Percentiles rank a stretch among this genome's conserved stretches.
phyloP scores from a whole-genome alignment of 2,113 vertebrate species.

The Stomatorhinus ivindoensis region DNA sequence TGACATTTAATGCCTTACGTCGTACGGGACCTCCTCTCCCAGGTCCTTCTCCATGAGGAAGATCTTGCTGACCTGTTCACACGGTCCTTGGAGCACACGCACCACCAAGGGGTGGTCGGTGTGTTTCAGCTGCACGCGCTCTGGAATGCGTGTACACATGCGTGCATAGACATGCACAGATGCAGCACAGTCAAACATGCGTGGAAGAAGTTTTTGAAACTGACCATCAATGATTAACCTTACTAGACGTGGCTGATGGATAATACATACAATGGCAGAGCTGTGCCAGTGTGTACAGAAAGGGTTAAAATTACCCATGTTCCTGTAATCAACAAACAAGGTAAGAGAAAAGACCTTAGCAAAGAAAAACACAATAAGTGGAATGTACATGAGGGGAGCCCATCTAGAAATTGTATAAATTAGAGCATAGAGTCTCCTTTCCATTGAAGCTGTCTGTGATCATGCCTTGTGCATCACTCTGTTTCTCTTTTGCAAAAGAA shows the following conservation, averaged over 20 bases:
- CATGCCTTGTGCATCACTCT: not conserved
- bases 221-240: not conserved
- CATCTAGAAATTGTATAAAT: not conserved
- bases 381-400: not conserved
- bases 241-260: not conserved
- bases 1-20: conserved; percentile 62
- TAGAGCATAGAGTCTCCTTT: not conserved
- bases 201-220: not conserved
- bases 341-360: not conserved
- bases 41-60: conserved; percentile 97
- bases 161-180: not conserved
- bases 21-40: conserved; percentile 89
- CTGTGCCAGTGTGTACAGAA: not conserved
- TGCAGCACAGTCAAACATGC: not conserved
- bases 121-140: conserved; percentile 79
- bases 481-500: not conserved
- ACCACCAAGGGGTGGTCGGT: conserved; percentile 79
- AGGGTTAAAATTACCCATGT: not conserved
- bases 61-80: conserved; percentile 87
- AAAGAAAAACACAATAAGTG: not conserved
- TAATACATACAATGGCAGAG: not conserved
- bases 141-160: conserved; percentile 49
- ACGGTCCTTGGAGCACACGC: conserved; percentile 85
- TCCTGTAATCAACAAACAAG: not conserved
- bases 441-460: not conserved